phyloP scores from a whole-genome alignment of 1,140 invertebrate species.

The Drosophila truncata region DNA sequence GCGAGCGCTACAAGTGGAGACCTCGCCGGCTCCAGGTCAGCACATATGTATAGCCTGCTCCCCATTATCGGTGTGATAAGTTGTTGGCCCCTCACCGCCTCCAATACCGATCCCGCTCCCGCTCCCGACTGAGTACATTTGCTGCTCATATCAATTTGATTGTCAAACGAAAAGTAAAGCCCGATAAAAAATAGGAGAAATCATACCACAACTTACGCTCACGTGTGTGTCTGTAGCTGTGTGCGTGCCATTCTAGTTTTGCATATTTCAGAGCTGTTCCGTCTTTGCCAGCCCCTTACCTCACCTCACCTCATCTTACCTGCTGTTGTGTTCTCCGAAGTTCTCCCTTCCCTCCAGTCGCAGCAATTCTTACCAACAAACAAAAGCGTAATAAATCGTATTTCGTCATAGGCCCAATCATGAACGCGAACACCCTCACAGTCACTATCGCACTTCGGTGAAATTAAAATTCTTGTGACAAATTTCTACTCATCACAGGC shows the following conservation, averaged over 20 bases:
- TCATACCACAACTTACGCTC: neutral
- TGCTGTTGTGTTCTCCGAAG: neutral
- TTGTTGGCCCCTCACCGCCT: neutral
- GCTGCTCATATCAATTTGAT: constrained; percentile 34
- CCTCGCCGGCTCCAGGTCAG: constrained; percentile 58
- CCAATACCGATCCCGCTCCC: neutral
- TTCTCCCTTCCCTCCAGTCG: too few relatives aligned
- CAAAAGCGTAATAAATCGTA: neutral
- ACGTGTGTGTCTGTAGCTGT: constrained; percentile 15
- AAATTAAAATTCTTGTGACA: constrained; percentile 46
- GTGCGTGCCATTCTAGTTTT: neutral
- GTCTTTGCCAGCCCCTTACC: neutral
- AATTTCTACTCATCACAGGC: constrained; percentile 7
- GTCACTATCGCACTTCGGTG: neutral
- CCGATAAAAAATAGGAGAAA: constrained; percentile 39
- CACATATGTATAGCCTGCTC: neutral
- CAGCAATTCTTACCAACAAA: neutral
- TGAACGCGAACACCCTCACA: neutral
- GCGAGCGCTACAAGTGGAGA: constrained; percentile 61
- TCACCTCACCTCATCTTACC: neutral
- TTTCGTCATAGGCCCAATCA: constrained; percentile 10
- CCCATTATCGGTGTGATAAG: constrained; percentile 26
- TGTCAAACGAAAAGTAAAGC: constrained; percentile 46
- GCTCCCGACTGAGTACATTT: constrained; percentile 7
- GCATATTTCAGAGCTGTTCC: neutral